Percentiles rank a stretch among this genome's conserved stretches.
phyloP scores from a whole-genome alignment of 1,140 invertebrate species.

The Bombus confusus region DNA sequence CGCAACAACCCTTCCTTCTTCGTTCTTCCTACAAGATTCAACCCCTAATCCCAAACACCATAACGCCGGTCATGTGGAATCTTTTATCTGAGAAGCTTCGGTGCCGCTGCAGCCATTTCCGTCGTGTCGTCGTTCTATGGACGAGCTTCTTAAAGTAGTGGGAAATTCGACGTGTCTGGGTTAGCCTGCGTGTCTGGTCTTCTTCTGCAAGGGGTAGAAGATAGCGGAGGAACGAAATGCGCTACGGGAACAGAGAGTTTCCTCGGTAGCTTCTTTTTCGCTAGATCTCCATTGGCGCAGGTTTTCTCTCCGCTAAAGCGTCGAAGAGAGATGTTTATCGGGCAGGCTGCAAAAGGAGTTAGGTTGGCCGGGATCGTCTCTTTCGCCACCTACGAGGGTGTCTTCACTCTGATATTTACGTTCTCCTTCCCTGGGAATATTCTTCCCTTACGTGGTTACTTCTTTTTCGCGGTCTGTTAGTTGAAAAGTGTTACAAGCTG shows the following conservation, averaged over 20 bases:
- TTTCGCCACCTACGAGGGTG: no score
- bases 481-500: no score
- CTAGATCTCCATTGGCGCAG: background rate
- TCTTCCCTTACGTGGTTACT: no score
- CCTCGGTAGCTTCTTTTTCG: background rate
- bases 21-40: no score
- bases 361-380: background rate
- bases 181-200: constrained; percentile 42
- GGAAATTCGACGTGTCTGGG: constrained; percentile 72
- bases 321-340: background rate
- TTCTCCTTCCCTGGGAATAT: no score
- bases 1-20: no score
- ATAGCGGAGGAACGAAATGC: background rate
- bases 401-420: no score
- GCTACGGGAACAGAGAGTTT: no score
- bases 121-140: constrained; percentile 59
- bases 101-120: constrained; percentile 53
- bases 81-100: background rate
- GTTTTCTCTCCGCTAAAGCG: no score
- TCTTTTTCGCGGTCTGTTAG: no score
- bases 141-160: constrained; percentile 62
- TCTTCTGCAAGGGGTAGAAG: constrained; percentile 16
- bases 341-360: background rate
- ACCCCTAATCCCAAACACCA: background rate
- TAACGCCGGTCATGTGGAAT: background rate